Base-by-base conservation (phyloP, 2,888 invertebrate genomes). In the Eupelmus urozonus region DNA sequence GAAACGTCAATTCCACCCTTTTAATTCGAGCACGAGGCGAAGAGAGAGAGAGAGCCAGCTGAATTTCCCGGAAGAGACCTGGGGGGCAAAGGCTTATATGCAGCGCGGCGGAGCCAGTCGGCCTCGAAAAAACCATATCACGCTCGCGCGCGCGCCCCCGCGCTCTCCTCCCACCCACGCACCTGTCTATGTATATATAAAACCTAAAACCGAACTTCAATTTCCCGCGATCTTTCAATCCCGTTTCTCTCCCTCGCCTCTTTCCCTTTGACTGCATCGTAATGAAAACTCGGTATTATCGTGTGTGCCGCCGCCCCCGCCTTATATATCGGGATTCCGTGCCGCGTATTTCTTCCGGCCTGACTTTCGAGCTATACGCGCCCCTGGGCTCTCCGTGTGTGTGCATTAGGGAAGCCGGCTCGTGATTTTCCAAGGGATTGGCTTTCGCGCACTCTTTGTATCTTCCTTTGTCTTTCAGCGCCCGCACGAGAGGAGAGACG, bases 221-320 rank as follows among this genome's bases (percentile, higher is more conserved):
- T 59, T 57, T 25, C 67, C 25, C 49, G 49, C 69, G 70, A 70
- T 70, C 70, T 78, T 75, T 78, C 78, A 74, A 78, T 74, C 66
- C 63, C 63, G n/a, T 27, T 18, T 16, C 40, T 3, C 29, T 18
- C 40, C n/a, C 16, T 45, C 40, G 5, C n/a, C 11, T 20, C 45
- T 53, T 66, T 72, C 73, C 70, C 62, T 79, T 72, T 76, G 70
- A 76, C 79, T 76, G 76, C 42, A 63, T 67, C 72, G 75, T 74
- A 76, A 79, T 79, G 79, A 79, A 79, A 79, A 72, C 71, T 79
- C 57, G 71, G 76, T 75, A 76, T 62, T 67, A 79, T 76, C 67
- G 63, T 53, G 67, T 57, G 67, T 49, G 18, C 45, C 59, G 25
- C 49, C 34, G 23, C 29, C 34, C 4, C 20, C 34, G 29, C 70